Percentiles rank a stretch among this genome's conserved stretches.
phyloP scores from a whole-genome alignment of 92 coral and sea anemone genomes.

The Epizoanthus stellaris region DNA sequence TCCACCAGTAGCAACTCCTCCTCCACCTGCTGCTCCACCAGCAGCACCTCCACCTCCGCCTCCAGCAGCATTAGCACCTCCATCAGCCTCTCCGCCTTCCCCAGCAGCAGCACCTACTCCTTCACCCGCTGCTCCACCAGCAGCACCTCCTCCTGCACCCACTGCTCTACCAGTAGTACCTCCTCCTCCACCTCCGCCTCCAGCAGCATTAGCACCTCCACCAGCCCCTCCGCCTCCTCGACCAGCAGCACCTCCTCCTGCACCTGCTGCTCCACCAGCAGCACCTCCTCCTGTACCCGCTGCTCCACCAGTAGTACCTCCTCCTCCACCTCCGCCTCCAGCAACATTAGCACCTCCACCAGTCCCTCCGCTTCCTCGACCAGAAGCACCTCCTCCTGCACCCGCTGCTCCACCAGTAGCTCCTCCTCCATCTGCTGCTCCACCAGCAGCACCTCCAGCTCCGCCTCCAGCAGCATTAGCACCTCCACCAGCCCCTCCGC shows the following conservation, averaged over 20 bases:
- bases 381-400: conserved; percentile 30
- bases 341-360: conserved; percentile 38
- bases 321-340: conserved; percentile 49
- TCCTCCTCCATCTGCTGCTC: too few species aligned
- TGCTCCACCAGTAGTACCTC: not conserved
- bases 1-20: conserved; percentile 45
- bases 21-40: conserved; percentile 38
- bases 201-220: too few species aligned
- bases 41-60: conserved; percentile 53
- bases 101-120: conserved; percentile 30
- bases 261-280: conserved; percentile 47
- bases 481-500: conserved; percentile 24
- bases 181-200: conserved; percentile 48
- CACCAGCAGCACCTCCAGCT: conserved; percentile 41
- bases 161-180: conserved; percentile 45
- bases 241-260: conserved; percentile 23
- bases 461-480: conserved; percentile 27
- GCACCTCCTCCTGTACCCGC: conserved; percentile 53
- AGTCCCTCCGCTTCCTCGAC: conserved; percentile 15
- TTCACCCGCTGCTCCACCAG: conserved; percentile 32
- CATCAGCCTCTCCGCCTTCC: too few species aligned
- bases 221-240: too few species aligned
- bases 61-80: too few species aligned
- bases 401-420: not conserved
- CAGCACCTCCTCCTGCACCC: conserved; percentile 47